These are phyloP conservation scores for Gambusia yucatana DNA, from an alignment of 2,797 vertebrate species.

Conservation along the genomic window DNA sequence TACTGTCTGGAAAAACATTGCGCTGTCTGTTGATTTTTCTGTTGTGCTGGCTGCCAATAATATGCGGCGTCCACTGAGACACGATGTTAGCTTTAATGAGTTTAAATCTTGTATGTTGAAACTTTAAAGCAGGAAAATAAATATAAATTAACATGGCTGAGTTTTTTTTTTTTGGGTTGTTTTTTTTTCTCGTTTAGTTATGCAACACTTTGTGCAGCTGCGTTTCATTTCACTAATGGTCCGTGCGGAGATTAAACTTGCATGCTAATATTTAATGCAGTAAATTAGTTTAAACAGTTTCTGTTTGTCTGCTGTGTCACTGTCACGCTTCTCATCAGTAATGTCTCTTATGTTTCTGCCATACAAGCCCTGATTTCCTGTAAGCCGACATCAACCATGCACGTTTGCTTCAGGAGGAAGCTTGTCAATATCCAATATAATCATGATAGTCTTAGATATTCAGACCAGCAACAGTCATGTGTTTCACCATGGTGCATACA, in stretches of 20 bases:
- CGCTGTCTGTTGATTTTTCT: slow-evolving; percentile 21
- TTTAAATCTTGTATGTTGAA: slow-evolving; percentile 9
- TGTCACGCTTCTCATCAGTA: background rate
- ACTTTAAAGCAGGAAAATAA: slow-evolving; percentile 9
- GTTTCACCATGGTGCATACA: background rate
- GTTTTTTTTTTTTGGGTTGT: background rate
- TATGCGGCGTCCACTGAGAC: slow-evolving; percentile 10
- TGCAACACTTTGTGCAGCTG: background rate
- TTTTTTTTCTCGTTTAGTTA: background rate
- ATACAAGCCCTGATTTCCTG: background rate
- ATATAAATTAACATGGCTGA: slow-evolving; percentile 3
- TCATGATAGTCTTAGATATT: background rate
- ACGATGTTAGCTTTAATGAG: slow-evolving; percentile 12
- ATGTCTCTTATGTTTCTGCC: background rate
- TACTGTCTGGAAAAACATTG: background rate
- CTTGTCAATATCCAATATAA: background rate
- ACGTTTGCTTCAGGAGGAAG: background rate
- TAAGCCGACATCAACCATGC: background rate
- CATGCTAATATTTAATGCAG: background rate
- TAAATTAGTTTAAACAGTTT: background rate
- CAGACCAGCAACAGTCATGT: background rate
- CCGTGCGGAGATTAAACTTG: background rate
- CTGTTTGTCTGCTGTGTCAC: background rate
- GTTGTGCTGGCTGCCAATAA: slow-evolving; percentile 11
- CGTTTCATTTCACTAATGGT: background rate